Base-by-base conservation (phyloP, 1,140 invertebrate genomes). In the Bombus turneri region DNA sequence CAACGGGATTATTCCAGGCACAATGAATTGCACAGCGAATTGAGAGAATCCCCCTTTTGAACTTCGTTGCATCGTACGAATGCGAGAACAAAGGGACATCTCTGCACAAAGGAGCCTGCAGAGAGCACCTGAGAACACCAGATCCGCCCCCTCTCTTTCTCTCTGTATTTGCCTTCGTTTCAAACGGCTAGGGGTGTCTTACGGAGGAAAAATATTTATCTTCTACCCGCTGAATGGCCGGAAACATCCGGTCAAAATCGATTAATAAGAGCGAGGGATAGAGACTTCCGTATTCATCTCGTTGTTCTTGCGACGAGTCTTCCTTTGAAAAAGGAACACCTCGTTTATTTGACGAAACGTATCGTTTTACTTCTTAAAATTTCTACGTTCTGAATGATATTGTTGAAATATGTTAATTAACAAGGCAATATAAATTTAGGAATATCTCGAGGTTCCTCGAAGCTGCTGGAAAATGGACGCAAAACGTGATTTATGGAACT, bases 1-100 rank as follows among this genome's bases (percentile, higher is more conserved):
- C 77, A 43, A 68, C 83, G 68, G 77, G 78, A 85, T 85, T 85
- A 85, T 85, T 85, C 83, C 76, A 15, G 31, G 68, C 41, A 85
- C 76, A 85, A 85, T 85, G 83, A 85, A 80, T 84, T 78, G 76
- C 76, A 72, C 66, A 66, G 82, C 82, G 82, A 79, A 71, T 79
- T 37, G 83, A 68, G 83, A 53, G 83, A 73, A 85, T 80, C 77
- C 83, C 53, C 68, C 83, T 85, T 85, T 85, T 85, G 83, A 85
- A 85, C 83, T 85, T 85, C 76, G 77, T 85, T 85, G 83, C 83
- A 64, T 85, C 77, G 77, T 37, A 71, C 76, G 68, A 85, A 57
- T 41, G 31, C 47, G 31, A 62, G 83, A 85, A 85, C 83, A 85
- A 85, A 85, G 83, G 83, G 53, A 64, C 83, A 64, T 80, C 72